These are phyloP conservation scores for Phengaris arion DNA, from an alignment of 2,888 invertebrate species.

Conservation along the genomic window DNA sequence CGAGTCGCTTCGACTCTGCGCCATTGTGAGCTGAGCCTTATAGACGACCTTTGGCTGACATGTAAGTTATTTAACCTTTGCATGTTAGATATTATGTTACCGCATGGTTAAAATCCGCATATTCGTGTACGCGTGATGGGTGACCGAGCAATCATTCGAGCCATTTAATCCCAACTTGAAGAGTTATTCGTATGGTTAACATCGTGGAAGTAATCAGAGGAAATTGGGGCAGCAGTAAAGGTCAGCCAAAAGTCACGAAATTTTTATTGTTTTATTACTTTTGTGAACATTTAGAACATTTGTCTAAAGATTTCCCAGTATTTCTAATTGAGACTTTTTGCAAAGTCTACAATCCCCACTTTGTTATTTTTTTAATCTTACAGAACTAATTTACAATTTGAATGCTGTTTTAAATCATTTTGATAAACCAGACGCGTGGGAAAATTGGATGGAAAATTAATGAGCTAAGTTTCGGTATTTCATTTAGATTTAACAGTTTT, in stretches of 20 bases:
- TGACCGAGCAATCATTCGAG: not conserved
- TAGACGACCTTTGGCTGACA: slow-evolving; percentile 1
- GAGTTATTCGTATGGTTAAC: not conserved
- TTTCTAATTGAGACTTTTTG: not conserved
- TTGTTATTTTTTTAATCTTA: not conserved
- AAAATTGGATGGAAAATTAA: not conserved
- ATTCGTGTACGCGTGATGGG: not conserved
- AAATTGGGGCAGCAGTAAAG: not conserved
- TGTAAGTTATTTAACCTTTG: slow-evolving; percentile 1
- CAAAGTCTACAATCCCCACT: too few species aligned
- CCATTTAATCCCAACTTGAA: not conserved
- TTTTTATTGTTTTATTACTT: not conserved
- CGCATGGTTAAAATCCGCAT: not conserved
- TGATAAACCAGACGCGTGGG: not conserved
- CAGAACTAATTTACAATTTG: not conserved
- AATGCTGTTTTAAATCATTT: not conserved
- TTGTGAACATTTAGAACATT: not conserved
- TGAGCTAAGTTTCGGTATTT: not conserved
- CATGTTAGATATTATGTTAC: not conserved
- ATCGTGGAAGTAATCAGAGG: not conserved
- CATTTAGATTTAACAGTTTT: not conserved
- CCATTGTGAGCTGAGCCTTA: too few species aligned
- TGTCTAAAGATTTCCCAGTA: not conserved
- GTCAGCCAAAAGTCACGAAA: not conserved
- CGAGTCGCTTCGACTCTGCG: too few species aligned